Base-by-base conservation (phyloP, 2,888 invertebrate genomes). In the Plemyria rubiginata region DNA sequence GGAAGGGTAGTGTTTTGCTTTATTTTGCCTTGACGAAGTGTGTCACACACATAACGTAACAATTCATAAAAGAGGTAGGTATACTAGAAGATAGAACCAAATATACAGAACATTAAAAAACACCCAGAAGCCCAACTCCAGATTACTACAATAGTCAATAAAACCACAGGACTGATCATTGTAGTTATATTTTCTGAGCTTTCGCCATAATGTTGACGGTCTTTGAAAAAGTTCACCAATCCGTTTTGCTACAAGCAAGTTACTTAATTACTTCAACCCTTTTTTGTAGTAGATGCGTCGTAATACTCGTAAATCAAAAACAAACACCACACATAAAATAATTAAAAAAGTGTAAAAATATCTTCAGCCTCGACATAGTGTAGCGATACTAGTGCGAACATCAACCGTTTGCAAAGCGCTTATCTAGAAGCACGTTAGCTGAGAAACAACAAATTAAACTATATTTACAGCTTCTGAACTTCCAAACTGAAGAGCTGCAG, bases 131-230 rank as follows among this genome's bases (percentile, higher is more conserved):
- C 36, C 54, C 55, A 56, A 55, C 60, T 60, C 36, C 38, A 57
- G 54, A 38, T 46, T 53, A 62, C 62, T 60, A n/a, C n/a, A 54
- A 57, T 41, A 45, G 53, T 60, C 11, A 57, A 62, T n/a, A 62
- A 55, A 62, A 54, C 55, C 61, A 66, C 46, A 58, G 46, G 36
- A 65, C 59, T 56, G 60, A 66, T 70, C 70, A 77, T 85, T 86
- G 80, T 78, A 76, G 81, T 85, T n/a, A n/a, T n/a, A n/a, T n/a
- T n/a, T n/a, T 81, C 84, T 70, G 73, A 66, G 54, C 74, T 74
- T 73, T 71, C 62, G 63, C 71, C 73, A 70, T 70, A 62, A 76
- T 75, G 71, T 79, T 77, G 77, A 78, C 74, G 67, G 73, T 72
- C 67, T 64, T 64, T 68, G 70, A 74, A 69, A 71, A 60, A 55